These are phyloP conservation scores for Solea solea DNA, from an alignment of 2,113 vertebrate genomes.

Conservation along the genomic window DNA sequence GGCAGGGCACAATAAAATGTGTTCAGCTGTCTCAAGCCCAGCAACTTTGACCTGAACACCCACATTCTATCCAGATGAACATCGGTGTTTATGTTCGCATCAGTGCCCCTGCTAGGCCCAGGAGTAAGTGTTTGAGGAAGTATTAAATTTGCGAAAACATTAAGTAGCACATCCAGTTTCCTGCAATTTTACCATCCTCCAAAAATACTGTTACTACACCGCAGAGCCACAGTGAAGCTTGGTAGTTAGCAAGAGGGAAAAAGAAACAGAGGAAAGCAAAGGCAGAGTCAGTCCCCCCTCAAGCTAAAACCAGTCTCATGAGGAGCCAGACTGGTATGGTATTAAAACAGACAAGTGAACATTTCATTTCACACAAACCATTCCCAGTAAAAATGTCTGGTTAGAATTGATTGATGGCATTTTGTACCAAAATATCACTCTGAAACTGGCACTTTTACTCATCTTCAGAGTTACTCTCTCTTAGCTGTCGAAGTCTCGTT, in stretches of 20 bases:
- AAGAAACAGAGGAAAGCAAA: slow-evolving; percentile 62
- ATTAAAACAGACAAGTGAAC: slow-evolving; percentile 70
- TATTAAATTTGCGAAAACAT: slow-evolving; percentile 79
- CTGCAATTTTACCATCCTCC: slow-evolving; percentile 76
- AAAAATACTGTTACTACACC: slow-evolving; percentile 71
- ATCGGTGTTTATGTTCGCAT: slow-evolving; percentile 67
- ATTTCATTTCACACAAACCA: slow-evolving; percentile 58
- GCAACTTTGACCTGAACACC: slow-evolving; percentile 71
- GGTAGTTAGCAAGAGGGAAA: slow-evolving; percentile 61
- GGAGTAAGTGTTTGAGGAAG: slow-evolving; percentile 73
- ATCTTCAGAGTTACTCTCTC: slow-evolving; percentile 33
- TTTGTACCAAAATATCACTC: slow-evolving; percentile 47
- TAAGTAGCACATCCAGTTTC: slow-evolving; percentile 79
- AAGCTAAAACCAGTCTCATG: slow-evolving; percentile 47
- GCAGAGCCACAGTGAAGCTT: slow-evolving; percentile 61
- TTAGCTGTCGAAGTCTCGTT: slow-evolving; percentile 21
- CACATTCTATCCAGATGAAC: slow-evolving; percentile 70
- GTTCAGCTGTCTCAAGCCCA: slow-evolving; percentile 50
- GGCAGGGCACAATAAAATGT: slow-evolving; percentile 61
- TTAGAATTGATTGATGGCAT: slow-evolving; percentile 58
- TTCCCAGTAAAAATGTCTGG: slow-evolving; percentile 48
- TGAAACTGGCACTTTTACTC: slow-evolving; percentile 39
- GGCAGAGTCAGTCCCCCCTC: slow-evolving; percentile 56
- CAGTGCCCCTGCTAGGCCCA: slow-evolving; percentile 59
- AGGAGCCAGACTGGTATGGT: slow-evolving; percentile 42